Percentiles rank a stretch among this genome's conserved stretches.
phyloP scores from a whole-genome alignment of 2,888 invertebrate species.

The Caenorhabditis becei region DNA sequence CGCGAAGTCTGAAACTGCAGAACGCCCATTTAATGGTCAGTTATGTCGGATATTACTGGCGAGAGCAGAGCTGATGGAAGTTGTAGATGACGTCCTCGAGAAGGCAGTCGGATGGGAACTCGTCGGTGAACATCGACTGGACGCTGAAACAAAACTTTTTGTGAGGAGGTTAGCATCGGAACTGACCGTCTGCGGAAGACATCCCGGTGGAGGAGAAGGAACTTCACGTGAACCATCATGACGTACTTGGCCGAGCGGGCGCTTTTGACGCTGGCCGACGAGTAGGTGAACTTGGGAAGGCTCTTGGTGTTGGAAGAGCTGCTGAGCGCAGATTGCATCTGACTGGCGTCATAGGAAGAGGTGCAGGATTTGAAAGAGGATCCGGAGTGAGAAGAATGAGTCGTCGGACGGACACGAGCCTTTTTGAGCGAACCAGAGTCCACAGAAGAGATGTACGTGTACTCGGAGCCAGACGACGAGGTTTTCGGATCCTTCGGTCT shows the following conservation, averaged over 20 bases:
- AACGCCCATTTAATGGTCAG: neutral
- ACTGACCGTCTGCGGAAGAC: slow-evolving; percentile 19
- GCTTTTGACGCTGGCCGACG: slow-evolving; percentile 13
- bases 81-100: slow-evolving; percentile 32
- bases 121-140: slow-evolving; percentile 41
- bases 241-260: slow-evolving; percentile 22
- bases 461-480: neutral
- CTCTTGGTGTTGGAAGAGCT: neutral
- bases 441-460: neutral
- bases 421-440: neutral
- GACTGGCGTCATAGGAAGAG: neutral
- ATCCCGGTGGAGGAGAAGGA: slow-evolving; percentile 33
- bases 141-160: slow-evolving; percentile 6
- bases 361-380: neutral
- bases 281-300: slow-evolving; percentile 23
- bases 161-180: neutral
- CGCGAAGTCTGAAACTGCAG: slow-evolving; percentile 38
- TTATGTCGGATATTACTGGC: slow-evolving; percentile 14
- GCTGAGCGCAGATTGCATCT: neutral
- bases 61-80: slow-evolving; percentile 30
- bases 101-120: slow-evolving; percentile 31
- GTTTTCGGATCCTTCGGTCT: neutral
- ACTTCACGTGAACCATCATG: slow-evolving; percentile 51
- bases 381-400: neutral
- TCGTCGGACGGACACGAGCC: neutral